Evolutionary conservation across 1,140 invertebrate genomes (phyloP), one percentile per base, ranked within the genome.

Genomic region (Apis dorsata): DNA sequence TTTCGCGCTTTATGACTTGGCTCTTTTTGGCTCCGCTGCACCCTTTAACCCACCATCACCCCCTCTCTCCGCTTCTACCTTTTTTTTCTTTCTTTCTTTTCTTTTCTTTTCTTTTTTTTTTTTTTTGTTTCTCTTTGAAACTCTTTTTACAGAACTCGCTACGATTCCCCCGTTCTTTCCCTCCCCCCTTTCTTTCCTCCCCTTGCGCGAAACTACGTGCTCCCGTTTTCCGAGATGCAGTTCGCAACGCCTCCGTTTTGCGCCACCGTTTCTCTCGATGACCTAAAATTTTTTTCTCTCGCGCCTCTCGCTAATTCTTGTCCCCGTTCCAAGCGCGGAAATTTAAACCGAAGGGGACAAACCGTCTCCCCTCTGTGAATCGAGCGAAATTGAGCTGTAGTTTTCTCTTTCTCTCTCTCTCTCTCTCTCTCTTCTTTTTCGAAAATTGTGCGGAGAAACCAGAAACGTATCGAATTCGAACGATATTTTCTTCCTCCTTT

Each of bases 1-100:
- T 66, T 63, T 34, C 53, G 51, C 62, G 44, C 51, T 76, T 81
- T 53, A 76, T 5, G 24, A 69, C 65, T 44, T 7, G 7, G 13
- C 63, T 28, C 49, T 75, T 76, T 81, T 81, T 76, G 72, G 80
- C 63, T 55, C 17, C 44, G 66, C 7, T 65, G 63, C 63, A n/a
- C 73, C 68, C 72, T 76, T 76, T 81, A 75, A 66, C 49, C 10
- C 34, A 2, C 11, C 24, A 24, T 24, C 24, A 24, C 7, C 51
- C 34, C 55, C 17, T 9, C 51, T 49, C 51, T 53, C 12, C 51
- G 34, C 34, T 34, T 34, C 34, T 34, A 34, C 34, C 34, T 34
- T 34, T 34, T 2, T 34, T 34, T 34, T 34, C 28, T 1, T 34
- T 34, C n/a, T 34, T 2, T 19, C 2, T 8, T 21, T 13, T 34